Evolutionary conservation across 2,888 invertebrate species (phyloP), one percentile per base, ranked within the genome.

Genomic region (Chymomyza procnemis): DNA sequence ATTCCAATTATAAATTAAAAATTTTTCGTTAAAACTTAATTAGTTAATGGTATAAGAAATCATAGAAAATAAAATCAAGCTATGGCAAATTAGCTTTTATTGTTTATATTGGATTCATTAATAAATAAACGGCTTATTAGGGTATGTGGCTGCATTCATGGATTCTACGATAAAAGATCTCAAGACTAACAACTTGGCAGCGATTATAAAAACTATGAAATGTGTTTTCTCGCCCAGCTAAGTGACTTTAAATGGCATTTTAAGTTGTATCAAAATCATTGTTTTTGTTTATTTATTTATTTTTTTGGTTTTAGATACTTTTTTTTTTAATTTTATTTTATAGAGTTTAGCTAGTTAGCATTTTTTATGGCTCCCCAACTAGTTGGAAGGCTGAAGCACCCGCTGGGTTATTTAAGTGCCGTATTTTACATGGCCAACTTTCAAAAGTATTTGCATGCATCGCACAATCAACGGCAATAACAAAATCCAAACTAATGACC

Each of bases 341-440:
- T 41, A 41, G 34, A 41, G 34, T 41, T 41, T 41, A 41, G 34
- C 34, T 41, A 41, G 34, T 41, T 41, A 41, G 34, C 34, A 41
- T 41, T 41, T 41, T 41, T 41, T 41, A 41, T 41, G 12, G 12
- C 34, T 41, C 34, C 34, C 34, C 34, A 41, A 41, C 34, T 41
- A 41, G 34, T 41, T 41, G 34, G 34, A 41, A 41, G 34, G 34
- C 34, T 41, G 34, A 41, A 41, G 12, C 79, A 74, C 86, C 86
- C 79, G 81, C 81, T 81, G 81, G 67, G 84, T 81, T 86, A 78
- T 76, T 81, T 83, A 86, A 81, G 81, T 81, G 81, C 81, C 84
- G 80, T 84, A 80, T 83, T 78, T 80, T 86, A 80, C 86, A 86
- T 81, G 81, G 84, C 84, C 86, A 85, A 76, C 86, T 81, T 69